A percentile compares a stretch with the other conserved stretches of the same genome.
phyloP scores from a whole-genome alignment of 2,888 invertebrate genomes.

The Eulithis testata region DNA sequence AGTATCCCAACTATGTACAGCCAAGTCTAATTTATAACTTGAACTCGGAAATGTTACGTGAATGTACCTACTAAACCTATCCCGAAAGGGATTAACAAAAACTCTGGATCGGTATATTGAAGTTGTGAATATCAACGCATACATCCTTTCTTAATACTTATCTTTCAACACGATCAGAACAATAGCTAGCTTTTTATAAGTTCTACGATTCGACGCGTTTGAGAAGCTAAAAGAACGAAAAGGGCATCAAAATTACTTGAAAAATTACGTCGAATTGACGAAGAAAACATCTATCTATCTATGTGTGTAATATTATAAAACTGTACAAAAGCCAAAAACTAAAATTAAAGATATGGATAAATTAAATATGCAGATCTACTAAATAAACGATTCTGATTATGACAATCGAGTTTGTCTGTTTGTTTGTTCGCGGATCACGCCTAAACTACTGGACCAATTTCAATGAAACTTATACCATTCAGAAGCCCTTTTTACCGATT shows the following conservation, averaged over 20 bases:
- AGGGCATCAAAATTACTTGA: constrained; percentile 10
- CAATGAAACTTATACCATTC: no score
- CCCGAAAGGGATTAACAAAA: constrained; percentile 9
- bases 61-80: constrained; percentile 1
- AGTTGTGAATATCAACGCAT: constrained; percentile 8
- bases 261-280: constrained; percentile 14
- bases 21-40: constrained; percentile 1
- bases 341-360: no score
- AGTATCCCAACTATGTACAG: background rate
- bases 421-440: no score
- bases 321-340: no score
- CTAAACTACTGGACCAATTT: no score
- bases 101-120: background rate
- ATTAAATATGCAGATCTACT: no score
- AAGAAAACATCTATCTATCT: constrained; percentile 15
- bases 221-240: constrained; percentile 16
- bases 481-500: no score
- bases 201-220: constrained; percentile 11
- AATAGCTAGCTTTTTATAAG: constrained; percentile 8
- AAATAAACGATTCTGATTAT: no score
- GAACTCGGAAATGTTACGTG: constrained; percentile 7
- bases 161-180: constrained; percentile 15
- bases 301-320: no score
- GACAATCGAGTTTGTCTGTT: no score
- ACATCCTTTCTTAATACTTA: background rate